Evolutionary conservation across 2,113 vertebrate species (phyloP).

Genomic region (Ivindomyrus marchei): DNA sequence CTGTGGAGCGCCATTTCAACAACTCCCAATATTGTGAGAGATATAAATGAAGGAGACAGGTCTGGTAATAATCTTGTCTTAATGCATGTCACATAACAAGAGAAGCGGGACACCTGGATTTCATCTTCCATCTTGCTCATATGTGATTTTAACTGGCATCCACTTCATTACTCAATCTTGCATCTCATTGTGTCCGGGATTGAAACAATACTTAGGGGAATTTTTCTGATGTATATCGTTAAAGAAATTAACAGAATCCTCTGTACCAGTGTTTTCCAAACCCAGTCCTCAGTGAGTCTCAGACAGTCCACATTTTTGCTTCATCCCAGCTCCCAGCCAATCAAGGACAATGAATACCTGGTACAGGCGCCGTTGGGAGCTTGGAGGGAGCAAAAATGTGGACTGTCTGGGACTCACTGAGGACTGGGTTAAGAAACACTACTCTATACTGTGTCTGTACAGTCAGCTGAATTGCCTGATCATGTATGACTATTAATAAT

Average conservation of each 20-base stretch:
- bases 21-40: neutral
- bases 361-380: neutral
- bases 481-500: neutral
- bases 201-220: neutral
- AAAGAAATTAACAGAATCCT: neutral
- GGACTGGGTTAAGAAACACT: neutral
- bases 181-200: neutral
- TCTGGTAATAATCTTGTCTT: neutral
- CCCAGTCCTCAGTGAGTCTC: neutral
- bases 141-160: neutral
- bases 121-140: neutral
- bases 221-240: neutral
- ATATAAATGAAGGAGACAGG: neutral
- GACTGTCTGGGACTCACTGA: neutral
- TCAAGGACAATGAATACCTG: neutral
- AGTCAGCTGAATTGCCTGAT: neutral
- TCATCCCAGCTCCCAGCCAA: neutral
- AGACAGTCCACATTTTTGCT: neutral
- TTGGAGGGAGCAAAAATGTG: neutral
- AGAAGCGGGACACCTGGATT: neutral
- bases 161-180: neutral
- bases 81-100: constrained; percentile 1
- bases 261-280: neutral
- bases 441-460: neutral
- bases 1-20: neutral